A percentile compares a stretch with the other conserved stretches of the same genome.
Conservation (phyloP, 2,797 vertebrate genomes). For the Anomalospiza imberbis region DNA sequence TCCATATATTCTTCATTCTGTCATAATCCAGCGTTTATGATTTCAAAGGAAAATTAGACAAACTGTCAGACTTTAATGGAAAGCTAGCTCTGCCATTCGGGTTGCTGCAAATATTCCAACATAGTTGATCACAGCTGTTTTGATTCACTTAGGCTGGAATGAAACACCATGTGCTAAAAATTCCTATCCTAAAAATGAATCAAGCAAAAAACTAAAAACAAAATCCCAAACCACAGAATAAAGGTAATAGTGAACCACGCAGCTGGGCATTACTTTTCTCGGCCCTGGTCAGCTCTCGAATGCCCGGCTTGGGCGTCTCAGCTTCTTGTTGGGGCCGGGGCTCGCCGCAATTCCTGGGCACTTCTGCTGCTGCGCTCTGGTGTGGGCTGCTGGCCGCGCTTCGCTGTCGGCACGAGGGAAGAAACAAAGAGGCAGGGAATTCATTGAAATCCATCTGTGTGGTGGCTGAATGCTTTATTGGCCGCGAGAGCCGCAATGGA, state of each 20-base stretch:
- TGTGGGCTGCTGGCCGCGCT: too few species aligned
- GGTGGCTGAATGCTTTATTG: too few species aligned
- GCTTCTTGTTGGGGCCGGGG: too few species aligned
- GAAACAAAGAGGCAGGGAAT: too few species aligned
- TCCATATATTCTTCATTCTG: neutral
- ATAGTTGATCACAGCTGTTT: neutral
- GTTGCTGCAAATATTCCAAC: neutral
- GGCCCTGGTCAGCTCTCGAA: too few species aligned
- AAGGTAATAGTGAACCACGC: neutral
- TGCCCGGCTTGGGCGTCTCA: too few species aligned
- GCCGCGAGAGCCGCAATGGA: too few species aligned
- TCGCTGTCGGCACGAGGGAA: too few species aligned
- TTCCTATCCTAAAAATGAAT: neutral
- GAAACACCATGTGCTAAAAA: neutral
- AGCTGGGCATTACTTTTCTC: too few species aligned
- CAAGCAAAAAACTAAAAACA: neutral
- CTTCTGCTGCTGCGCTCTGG: too few species aligned
- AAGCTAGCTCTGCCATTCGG: neutral
- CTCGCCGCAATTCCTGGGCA: too few species aligned
- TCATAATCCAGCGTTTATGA: neutral
- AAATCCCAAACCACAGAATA: neutral
- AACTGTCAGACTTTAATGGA: neutral
- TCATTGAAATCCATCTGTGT: too few species aligned
- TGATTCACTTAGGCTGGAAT: neutral
- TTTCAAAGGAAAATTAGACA: neutral